Base-by-base conservation (phyloP, 2,888 invertebrate genomes). In the Calameuta idolon region DNA sequence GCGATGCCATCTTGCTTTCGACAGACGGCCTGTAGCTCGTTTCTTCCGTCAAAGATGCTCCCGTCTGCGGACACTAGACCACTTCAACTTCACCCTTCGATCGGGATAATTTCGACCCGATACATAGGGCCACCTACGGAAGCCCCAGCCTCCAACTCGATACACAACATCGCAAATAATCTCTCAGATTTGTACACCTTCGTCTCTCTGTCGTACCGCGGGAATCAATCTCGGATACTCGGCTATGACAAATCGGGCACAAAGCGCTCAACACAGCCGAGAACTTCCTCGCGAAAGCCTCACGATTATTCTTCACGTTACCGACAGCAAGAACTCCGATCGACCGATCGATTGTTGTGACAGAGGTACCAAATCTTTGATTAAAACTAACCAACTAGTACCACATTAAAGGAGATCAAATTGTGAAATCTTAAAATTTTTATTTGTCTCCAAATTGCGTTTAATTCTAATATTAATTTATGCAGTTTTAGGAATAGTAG, bases 1-100 rank as follows among this genome's bases (percentile, higher is more conserved):
- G 88, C 80, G 90, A 89, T 87, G 90, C 90, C 90, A 90, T 90
- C 83, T 86, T 86, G 79, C 71, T 34, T 31, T 12, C 37, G 78
- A n/a, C 9, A 68, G 76, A 76, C 69, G 31, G 23, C 77, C 75
- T 68, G 55, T 71, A 34, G 71, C 77, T 71, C 73, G 74, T 71
- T 31, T 34, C 34, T 33, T 31, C 71, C 71, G 71, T 71, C 71
- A 71, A 71, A 71, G 71, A 34, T 34, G 34, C 71, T 31, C 23
- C 55, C 55, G 55, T 55, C 55, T 55, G 55, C 23, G 55, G 55
- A 55, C 55, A 55, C 55, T 55, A 55, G 55, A 55, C 55, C 55
- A 55, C 55, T 55, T 55, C 71, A 76, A 37, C 37, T 76, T 80
- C 78, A 73, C 40, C 76, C 74, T 37, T 68, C 78, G 73, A 78